Conservation (phyloP, 2,888 invertebrate species). For the Phymatocera aterrima region DNA sequence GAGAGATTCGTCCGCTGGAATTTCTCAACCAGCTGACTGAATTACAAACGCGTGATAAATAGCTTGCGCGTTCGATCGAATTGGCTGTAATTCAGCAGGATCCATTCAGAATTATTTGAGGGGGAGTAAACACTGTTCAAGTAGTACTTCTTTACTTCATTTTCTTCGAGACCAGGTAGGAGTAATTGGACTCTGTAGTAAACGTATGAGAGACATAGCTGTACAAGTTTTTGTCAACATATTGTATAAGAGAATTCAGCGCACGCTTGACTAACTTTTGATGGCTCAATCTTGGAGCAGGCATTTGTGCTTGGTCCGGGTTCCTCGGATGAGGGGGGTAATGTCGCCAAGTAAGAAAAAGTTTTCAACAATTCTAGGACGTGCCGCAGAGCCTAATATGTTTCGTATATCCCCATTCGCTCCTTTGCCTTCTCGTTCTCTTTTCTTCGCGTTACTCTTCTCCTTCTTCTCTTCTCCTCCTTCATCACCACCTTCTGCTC, state of each 20-base stretch:
- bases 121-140: background rate
- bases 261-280: slow-evolving; percentile 67
- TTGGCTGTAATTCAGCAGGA: background rate
- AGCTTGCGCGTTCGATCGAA: background rate
- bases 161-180: background rate
- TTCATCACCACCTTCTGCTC: slow-evolving; percentile 36
- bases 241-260: slow-evolving; percentile 59
- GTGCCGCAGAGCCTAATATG: slow-evolving; percentile 68
- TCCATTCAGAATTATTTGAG: too few species aligned
- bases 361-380: slow-evolving; percentile 63
- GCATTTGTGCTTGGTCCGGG: slow-evolving; percentile 53
- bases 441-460: slow-evolving; percentile 36
- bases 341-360: slow-evolving; percentile 57
- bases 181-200: background rate
- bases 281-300: slow-evolving; percentile 66
- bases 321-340: slow-evolving; percentile 36
- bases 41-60: background rate
- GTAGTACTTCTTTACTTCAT: background rate
- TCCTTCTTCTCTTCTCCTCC: slow-evolving; percentile 31
- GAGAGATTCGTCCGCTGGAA: background rate
- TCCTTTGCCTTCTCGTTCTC: background rate
- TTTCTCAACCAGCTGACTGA: background rate
- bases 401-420: slow-evolving; percentile 61
- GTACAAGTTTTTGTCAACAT: background rate
- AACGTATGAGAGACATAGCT: background rate